Base-by-base conservation (phyloP, 2,888 invertebrate species). In the Elgonia sp. region DNA sequence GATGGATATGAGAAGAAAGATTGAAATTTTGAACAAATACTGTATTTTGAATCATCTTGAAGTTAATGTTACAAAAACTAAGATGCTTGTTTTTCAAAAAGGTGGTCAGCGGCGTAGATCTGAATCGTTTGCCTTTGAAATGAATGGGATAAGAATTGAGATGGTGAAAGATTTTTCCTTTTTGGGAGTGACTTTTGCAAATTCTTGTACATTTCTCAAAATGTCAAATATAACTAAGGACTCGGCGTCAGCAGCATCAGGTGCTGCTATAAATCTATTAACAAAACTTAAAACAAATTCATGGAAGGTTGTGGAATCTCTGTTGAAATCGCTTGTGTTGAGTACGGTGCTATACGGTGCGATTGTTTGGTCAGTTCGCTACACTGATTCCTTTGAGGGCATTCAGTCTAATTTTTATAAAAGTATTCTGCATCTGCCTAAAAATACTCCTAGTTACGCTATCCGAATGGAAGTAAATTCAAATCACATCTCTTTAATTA, bases 291-390 rank as follows among this genome's bases (percentile, higher is more conserved):
- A 18, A 6, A 55, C 55, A n/a, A 55, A 55, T 16, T 55, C 55
- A 12, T 55, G 55, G 55, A 12, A 55, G n/a, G 18, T 55, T n/a
- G 55, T 55, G 18, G 18, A 12, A n/a, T 12, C 14, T n/a, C 6
- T 55, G 5, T 55, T 55, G 5, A 55, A 12, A 6, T 55, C 55
- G 6, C 55, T 55, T 12, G 55, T 55, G 18, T 8, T 69, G n/a
- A 69, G 69, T 69, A 69, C n/a, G 3, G 53, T 50, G 9, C 42
- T 70, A 50, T 50, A 70, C 21, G 70, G 70, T 6, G n/a, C 53
- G 20, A 20, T 42, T 42, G 42, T 42, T 42, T 42, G 42, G 42
- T 42, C 42, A 42, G 12, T 12, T 42, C 7, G 42, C 7, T 42
- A 42, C 12, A 12, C 12, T 7, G 42, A 42, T 42, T 42, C 42